Evolutionary conservation across 2,888 invertebrate genomes (phyloP), one percentile per base, ranked within the genome.

Genomic region (Cosmorhoe ocellata): DNA sequence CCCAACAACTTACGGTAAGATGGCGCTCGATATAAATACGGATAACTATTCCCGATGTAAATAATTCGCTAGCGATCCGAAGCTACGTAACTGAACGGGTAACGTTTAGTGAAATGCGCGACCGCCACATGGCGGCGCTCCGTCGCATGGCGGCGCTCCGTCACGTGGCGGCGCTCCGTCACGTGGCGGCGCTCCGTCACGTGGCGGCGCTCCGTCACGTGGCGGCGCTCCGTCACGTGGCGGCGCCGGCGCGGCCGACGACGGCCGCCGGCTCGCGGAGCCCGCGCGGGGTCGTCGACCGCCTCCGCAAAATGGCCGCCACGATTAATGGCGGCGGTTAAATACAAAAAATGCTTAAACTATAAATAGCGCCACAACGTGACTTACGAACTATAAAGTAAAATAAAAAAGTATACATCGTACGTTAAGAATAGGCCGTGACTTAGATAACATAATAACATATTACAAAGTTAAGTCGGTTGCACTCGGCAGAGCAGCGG

Each of bases 51-150:
- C 64, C 63, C 66, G 73, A 72, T 77, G 76, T 80, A 77, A 79
- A 79, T 78, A 77, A 83, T 77, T 77, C 75, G 76, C 84, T 83
- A 84, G 84, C 85, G 82, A 79, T 79, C 78, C 81, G 76, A 82
- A 80, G 76, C 81, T 81, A 74, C 75, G 81, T 76, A 81, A 81
- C 79, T 72, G 76, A 73, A 78, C 79, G 81, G 84, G 85, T 85
- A 81, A 85, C 84, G 71, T 76, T 76, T 61, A 74, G 72, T 74
- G 67, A 75, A 75, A 73, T 76, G 78, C 78, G 69, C 67, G 69
- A n/a, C n/a, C n/a, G n/a, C n/a, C n/a, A n/a, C n/a, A n/a, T n/a
- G n/a, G n/a, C n/a, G n/a, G n/a, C n/a, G n/a, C n/a, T n/a, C n/a
- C n/a, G n/a, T n/a, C n/a, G n/a, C n/a, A n/a, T n/a, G n/a, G n/a